Evolutionary conservation across 2,888 invertebrate species (phyloP).

Genomic region (Hyppa rectilinea): DNA sequence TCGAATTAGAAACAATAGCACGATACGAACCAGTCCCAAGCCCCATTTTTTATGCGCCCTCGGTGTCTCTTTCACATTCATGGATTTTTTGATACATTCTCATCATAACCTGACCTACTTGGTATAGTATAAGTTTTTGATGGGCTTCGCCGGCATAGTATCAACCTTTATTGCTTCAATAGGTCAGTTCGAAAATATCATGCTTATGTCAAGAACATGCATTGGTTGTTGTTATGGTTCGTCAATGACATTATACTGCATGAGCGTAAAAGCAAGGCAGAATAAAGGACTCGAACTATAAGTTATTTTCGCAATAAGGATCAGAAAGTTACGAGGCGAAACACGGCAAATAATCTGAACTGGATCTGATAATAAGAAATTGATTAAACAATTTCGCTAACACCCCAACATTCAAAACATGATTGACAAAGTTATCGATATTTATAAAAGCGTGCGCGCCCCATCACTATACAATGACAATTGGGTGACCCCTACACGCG

Average conservation of each 20-base stretch:
- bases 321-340: not conserved
- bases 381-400: not conserved
- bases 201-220: not conserved
- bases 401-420: not conserved
- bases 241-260: not conserved
- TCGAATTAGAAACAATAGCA: slow-evolving; percentile 2
- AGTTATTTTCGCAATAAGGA: not conserved
- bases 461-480: slow-evolving; percentile 74
- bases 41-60: slow-evolving; percentile 1
- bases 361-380: not conserved
- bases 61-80: slow-evolving; percentile 39
- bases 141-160: slow-evolving; percentile 10
- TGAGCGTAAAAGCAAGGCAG: not conserved
- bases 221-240: not conserved
- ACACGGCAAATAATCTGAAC: not conserved
- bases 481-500: slow-evolving; percentile 41
- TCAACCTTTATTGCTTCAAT: not conserved
- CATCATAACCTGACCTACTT: slow-evolving; percentile 41
- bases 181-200: not conserved
- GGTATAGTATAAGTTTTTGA: slow-evolving; percentile 33
- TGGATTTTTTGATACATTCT: slow-evolving; percentile 37
- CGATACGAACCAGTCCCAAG: not conserved
- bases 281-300: not conserved
- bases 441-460: slow-evolving; percentile 46
- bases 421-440: slow-evolving; percentile 49